Evolutionary conservation across 2,888 invertebrate genomes (phyloP), one percentile per base, ranked within the genome.

Genomic region (Drosophila parthenogenetica): DNA sequence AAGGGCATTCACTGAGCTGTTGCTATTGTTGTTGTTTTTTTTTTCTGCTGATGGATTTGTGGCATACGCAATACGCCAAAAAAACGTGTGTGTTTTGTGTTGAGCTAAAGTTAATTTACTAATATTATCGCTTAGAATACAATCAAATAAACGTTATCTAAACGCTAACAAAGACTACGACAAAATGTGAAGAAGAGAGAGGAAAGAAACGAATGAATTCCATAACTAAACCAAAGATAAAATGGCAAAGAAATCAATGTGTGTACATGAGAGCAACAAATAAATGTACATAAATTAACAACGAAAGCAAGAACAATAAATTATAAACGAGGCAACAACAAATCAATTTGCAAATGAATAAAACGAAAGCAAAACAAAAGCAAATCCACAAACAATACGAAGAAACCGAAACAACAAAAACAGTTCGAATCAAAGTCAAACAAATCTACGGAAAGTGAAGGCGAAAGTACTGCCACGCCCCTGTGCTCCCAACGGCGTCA

Each of bases 191-290:
- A 8, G 5, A n/a, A 25, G 7, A 48, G 60, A 58, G 62, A 60
- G 58, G 19, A 42, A 35, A 51, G 54, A 54, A 60, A 74, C 70
- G 66, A 75, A 62, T 57, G 45, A 54, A 70, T 71, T 69, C 51
- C 64, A 73, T 69, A 87, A 77, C 80, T 43, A 87, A 87, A 84
- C 87, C 84, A 84, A 84, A 84, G 85, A 85, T 85, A 76, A 73
- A 73, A 78, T 77, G 73, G 81, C 78, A 87, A 87, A 82, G 82
- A 85, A 79, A 75, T 64, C 55, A 75, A 78, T 61, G 35, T 35
- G 35, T 29, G 65, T 68, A 70, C 59, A 69, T 53, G 43, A 17
- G 60, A 60, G 13, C 48, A 54, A 61, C 29, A 42, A 59, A 42
- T 49, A 29, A 40, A 39, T 53, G 55, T 53, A 54, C 57, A 72